These are phyloP conservation scores for Tetragonula carbonaria DNA, from an alignment of 2,888 invertebrate genomes.

Conservation along the genomic window DNA sequence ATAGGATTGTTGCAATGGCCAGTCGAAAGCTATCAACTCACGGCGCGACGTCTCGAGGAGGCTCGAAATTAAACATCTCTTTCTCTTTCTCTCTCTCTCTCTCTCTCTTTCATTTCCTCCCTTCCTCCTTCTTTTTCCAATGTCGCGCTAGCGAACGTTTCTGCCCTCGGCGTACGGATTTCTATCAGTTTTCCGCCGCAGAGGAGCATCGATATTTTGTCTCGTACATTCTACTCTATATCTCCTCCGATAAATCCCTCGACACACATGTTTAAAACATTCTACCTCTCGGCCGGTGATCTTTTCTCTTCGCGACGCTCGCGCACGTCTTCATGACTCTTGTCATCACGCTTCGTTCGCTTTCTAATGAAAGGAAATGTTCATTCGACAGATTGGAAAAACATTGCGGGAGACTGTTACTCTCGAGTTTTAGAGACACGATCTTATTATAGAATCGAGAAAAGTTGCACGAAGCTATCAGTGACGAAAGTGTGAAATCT, in stretches of 20 bases:
- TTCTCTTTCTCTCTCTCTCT: background rate
- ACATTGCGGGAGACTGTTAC: background rate
- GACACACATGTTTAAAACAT: conserved; percentile 11
- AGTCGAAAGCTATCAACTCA: conserved; percentile 66
- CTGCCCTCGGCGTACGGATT: conserved; percentile 27
- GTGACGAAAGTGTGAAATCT: no score
- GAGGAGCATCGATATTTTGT: conserved; percentile 49
- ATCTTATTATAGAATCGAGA: background rate
- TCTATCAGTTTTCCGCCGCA: conserved; percentile 35
- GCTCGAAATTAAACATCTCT: conserved; percentile 64
- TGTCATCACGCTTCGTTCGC: background rate
- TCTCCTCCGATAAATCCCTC: background rate
- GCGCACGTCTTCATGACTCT: background rate
- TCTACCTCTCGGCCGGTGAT: background rate
- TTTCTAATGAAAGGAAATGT: background rate
- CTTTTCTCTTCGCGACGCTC: background rate
- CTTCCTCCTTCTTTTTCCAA: background rate
- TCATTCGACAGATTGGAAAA: background rate
- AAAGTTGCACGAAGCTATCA: background rate
- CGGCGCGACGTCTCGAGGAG: conserved; percentile 58
- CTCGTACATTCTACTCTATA: conserved; percentile 5
- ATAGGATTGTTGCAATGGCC: conserved; percentile 70
- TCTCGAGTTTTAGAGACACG: background rate
- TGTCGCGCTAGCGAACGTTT: conserved; percentile 11
- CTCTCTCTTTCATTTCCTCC: background rate